Evolutionary conservation across 2,888 invertebrate species (phyloP).

Genomic region (Caenorhabditis parvicauda): DNA sequence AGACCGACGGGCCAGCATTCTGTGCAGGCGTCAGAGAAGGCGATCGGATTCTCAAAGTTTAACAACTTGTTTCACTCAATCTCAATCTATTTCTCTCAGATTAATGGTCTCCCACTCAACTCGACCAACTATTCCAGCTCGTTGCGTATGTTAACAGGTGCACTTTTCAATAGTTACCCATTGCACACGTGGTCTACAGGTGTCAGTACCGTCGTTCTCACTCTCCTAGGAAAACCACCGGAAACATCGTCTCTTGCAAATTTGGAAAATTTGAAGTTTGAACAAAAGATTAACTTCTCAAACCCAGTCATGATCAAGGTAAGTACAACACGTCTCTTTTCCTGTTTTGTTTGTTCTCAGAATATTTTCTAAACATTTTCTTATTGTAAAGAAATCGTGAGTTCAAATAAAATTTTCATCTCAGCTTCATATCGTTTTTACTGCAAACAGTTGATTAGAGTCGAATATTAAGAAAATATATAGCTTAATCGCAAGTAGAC

Average conservation of each 20-base stretch:
- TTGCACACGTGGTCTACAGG: no score
- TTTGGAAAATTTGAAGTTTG: slow-evolving; percentile 12
- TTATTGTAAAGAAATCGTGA: no score
- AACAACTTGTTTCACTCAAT: not conserved
- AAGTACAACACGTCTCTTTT: not conserved
- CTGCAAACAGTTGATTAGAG: no score
- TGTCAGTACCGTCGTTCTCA: slow-evolving; percentile 55
- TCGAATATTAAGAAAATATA: no score
- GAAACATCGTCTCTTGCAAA: slow-evolving; percentile 24
- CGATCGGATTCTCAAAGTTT: slow-evolving; percentile 65
- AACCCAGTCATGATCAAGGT: slow-evolving; percentile 30
- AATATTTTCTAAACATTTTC: no score
- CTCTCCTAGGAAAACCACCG: slow-evolving; percentile 54
- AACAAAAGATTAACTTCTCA: slow-evolving; percentile 29
- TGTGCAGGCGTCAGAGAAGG: slow-evolving; percentile 65
- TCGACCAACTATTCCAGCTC: slow-evolving; percentile 88
- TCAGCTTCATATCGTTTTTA: no score
- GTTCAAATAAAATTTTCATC: no score
- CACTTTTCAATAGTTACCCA: slow-evolving; percentile 8
- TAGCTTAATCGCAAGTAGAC: no score
- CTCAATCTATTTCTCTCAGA: no score
- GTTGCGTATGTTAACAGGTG: slow-evolving; percentile 77
- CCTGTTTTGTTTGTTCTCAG: no score
- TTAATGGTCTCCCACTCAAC: slow-evolving; percentile 88
- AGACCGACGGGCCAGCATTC: slow-evolving; percentile 53